Conservation (phyloP, 2,113 vertebrate species). For the Aegithalos caudatus region DNA sequence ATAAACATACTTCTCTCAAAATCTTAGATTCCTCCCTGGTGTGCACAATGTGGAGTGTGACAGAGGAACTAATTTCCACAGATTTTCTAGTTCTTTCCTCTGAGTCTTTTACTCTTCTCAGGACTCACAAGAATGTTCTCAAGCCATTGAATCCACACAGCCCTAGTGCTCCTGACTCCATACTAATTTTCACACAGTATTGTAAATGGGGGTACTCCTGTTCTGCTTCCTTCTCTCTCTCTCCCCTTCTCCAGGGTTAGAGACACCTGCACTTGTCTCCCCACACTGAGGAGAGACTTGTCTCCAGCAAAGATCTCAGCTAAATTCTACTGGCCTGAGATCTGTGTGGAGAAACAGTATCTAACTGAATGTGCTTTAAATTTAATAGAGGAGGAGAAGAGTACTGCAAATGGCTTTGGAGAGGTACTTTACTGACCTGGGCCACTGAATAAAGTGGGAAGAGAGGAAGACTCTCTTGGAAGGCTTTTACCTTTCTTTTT, state of each 20-base stretch:
- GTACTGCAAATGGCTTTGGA: neutral
- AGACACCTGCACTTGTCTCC: neutral
- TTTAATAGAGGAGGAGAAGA: neutral
- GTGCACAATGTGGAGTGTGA: neutral
- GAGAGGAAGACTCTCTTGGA: neutral
- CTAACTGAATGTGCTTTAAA: neutral
- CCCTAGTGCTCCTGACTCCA: neutral
- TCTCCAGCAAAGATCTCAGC: neutral
- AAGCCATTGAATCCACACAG: neutral
- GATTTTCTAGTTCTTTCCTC: neutral
- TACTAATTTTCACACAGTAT: neutral
- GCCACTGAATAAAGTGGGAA: rapidly evolving
- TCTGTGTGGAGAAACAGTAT: rapidly evolving
- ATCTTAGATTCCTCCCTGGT: neutral
- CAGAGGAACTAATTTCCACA: neutral
- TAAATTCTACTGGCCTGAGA: neutral
- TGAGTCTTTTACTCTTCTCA: neutral
- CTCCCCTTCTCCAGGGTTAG: neutral
- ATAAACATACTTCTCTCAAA: neutral
- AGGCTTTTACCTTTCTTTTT: neutral
- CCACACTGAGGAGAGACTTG: neutral
- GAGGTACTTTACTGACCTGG: neutral
- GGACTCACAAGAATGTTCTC: neutral
- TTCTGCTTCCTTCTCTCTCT: neutral
- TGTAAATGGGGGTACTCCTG: neutral